A percentile compares a stretch with the other conserved stretches of the same genome.
phyloP scores from a whole-genome alignment of 2,113 vertebrate genomes.

The Lepus timidus region DNA sequence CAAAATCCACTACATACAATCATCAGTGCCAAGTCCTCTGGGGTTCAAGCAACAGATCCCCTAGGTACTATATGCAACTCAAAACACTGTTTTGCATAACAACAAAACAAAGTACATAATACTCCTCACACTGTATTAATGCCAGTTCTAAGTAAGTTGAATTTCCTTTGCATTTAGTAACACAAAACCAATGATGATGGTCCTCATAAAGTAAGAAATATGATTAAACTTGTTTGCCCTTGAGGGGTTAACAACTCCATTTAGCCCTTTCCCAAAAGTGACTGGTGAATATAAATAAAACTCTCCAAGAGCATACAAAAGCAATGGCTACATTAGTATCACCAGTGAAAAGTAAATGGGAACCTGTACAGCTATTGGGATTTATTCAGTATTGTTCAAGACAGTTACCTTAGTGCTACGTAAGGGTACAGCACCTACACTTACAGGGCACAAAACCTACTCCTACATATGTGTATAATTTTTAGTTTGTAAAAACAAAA shows the following conservation, averaged over 20 bases:
- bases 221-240: neutral
- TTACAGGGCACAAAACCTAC: neutral
- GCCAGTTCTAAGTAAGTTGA: neutral
- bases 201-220: neutral
- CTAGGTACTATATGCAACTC: neutral
- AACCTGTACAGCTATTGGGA: neutral
- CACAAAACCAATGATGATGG: neutral
- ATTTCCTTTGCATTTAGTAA: slow-evolving; percentile 43
- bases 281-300: neutral
- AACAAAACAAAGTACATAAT: slow-evolving; percentile 1
- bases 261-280: neutral
- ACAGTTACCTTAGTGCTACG: neutral
- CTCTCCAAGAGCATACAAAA: neutral
- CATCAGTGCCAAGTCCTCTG: neutral
- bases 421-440: neutral
- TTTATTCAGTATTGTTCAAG: neutral
- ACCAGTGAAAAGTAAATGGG: neutral
- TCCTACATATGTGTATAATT: neutral
- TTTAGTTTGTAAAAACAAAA: neutral
- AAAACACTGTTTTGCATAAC: neutral
- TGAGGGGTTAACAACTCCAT: neutral
- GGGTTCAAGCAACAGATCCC: neutral
- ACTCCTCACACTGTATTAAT: neutral
- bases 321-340: neutral
- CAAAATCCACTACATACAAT: neutral